Evolutionary conservation across 1,140 invertebrate genomes (phyloP).

Genomic region (Drosophila ironensis): DNA sequence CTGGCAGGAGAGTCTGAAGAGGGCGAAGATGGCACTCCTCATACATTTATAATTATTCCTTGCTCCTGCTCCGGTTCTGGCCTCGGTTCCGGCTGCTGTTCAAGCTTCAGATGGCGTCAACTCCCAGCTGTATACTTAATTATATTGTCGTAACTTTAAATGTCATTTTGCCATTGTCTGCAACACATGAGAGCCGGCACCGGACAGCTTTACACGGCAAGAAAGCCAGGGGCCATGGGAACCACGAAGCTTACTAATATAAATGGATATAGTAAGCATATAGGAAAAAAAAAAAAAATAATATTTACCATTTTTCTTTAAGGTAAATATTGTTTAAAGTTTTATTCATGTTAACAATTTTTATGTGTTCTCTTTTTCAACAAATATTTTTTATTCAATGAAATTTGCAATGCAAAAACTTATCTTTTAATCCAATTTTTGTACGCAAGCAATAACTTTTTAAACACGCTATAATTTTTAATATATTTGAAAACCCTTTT

Average conservation of each 20-base stretch:
- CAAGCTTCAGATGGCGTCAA: conserved; percentile 33
- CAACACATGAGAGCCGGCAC: conserved; percentile 33
- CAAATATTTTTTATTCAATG: too few relatives aligned
- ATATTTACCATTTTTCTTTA: too few relatives aligned
- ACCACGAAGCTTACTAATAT: too few relatives aligned
- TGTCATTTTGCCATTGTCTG: conserved; percentile 71
- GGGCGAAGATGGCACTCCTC: conserved; percentile 12
- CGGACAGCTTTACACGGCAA: not conserved
- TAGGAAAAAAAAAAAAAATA: too few relatives aligned
- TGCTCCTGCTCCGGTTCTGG: conserved; percentile 6
- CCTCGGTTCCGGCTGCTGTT: conserved; percentile 9
- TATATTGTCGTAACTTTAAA: conserved; percentile 79
- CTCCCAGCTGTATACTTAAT: conserved; percentile 76
- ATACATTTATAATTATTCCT: conserved; percentile 73
- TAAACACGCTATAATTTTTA: too few relatives aligned
- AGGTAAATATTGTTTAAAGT: not conserved
- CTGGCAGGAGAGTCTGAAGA: not conserved
- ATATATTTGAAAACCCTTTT: not conserved
- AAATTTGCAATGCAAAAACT: too few relatives aligned
- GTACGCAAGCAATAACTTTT: too few relatives aligned
- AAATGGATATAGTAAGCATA: too few relatives aligned
- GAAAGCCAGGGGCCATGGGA: not conserved
- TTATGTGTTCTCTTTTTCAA: too few relatives aligned
- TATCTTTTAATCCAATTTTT: too few relatives aligned
- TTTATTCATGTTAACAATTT: too few relatives aligned